Conservation (phyloP, 2,797 vertebrate genomes). For the Mus minutoides region DNA sequence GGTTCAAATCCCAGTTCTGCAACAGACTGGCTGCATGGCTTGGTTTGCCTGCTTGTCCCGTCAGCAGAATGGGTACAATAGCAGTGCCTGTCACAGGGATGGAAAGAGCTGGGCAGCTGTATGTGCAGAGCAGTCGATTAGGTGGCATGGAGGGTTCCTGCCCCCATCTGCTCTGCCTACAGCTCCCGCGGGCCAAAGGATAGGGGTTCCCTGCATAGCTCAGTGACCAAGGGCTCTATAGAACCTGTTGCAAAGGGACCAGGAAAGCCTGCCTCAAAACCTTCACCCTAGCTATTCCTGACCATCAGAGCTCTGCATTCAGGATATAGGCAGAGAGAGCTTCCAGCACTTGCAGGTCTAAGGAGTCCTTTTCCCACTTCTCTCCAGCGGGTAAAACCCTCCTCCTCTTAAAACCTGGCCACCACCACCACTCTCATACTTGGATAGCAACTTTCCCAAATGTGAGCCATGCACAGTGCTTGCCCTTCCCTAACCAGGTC, state of each 20-base stretch:
- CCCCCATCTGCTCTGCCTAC: not conserved
- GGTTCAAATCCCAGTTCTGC: not conserved
- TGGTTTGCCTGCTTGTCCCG: not conserved
- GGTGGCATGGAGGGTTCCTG: not conserved
- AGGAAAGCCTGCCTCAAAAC: not conserved
- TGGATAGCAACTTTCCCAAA: not conserved
- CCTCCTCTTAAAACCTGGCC: not conserved
- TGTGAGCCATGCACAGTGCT: not conserved
- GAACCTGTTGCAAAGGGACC: not conserved
- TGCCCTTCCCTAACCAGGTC: not conserved
- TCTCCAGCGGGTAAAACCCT: not conserved
- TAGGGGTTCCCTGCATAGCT: not conserved
- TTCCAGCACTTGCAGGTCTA: not conserved
- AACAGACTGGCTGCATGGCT: not conserved
- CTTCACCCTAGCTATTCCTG: not conserved
- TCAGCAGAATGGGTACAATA: constrained; percentile 10
- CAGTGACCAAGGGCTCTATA: not conserved
- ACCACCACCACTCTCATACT: not conserved
- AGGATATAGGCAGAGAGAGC: rapidly evolving
- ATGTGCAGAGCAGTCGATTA: not conserved
- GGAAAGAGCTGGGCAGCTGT: not conserved
- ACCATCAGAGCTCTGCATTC: not conserved
- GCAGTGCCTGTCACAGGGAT: not conserved
- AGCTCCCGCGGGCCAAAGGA: not conserved
- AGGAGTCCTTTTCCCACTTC: not conserved